A percentile compares a stretch with the other conserved stretches of the same genome.
Conservation (phyloP, 2,113 vertebrate genomes). For the Notechis scutatus region DNA sequence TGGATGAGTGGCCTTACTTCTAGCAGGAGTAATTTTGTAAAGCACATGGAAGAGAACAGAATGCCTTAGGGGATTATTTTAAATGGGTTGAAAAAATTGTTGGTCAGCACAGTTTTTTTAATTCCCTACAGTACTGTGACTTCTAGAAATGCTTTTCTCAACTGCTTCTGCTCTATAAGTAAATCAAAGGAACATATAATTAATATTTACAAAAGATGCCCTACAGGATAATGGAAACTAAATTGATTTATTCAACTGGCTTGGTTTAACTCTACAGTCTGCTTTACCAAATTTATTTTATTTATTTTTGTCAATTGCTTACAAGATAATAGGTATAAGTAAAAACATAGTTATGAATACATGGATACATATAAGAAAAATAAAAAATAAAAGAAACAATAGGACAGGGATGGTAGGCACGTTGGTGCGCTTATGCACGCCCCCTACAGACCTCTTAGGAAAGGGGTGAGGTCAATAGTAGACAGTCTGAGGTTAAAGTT, state of each 20-base stretch:
- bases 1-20: neutral
- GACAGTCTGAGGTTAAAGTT: too few species aligned
- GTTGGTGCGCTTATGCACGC: too few species aligned
- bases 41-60: neutral
- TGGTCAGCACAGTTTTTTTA: neutral
- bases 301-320: too few species aligned
- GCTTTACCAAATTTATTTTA: neutral
- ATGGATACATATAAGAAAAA: too few species aligned
- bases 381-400: too few species aligned
- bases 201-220: neutral
- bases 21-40: neutral
- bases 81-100: neutral
- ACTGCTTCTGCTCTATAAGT: neutral
- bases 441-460: too few species aligned
- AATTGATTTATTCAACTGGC: neutral
- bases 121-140: neutral
- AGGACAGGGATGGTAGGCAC: too few species aligned
- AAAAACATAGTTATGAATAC: too few species aligned
- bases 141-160: neutral
- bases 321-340: too few species aligned
- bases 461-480: too few species aligned
- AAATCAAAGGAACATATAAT: neutral
- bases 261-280: neutral
- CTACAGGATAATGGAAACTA: neutral
- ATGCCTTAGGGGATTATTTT: neutral